Evolutionary conservation across 2,113 vertebrate species (phyloP).

Genomic region (Turdus rufiventris): DNA sequence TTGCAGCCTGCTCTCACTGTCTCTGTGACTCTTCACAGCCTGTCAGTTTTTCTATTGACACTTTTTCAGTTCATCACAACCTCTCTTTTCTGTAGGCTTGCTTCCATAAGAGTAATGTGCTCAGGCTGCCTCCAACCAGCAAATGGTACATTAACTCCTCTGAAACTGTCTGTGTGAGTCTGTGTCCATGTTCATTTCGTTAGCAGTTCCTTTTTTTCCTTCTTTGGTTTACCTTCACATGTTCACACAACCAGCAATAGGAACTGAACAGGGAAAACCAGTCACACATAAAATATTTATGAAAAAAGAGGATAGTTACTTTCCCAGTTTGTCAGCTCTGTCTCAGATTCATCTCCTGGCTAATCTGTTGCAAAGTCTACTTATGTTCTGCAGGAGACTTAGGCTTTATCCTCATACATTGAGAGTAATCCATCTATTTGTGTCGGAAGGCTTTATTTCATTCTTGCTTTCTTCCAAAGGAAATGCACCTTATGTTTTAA

Average conservation of each 20-base stretch:
- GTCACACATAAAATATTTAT: neutral
- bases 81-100: conserved; percentile 7
- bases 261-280: neutral
- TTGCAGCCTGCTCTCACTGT: conserved; percentile 42
- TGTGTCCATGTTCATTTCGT: neutral
- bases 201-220: conserved; percentile 1
- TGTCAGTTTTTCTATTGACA: conserved; percentile 57
- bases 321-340: neutral
- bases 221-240: conserved; percentile 14
- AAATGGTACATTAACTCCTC: neutral
- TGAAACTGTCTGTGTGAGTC: neutral
- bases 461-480: neutral
- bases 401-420: neutral
- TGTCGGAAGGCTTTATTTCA: neutral
- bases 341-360: conserved; percentile 7
- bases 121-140: neutral
- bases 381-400: conserved; percentile 4
- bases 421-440: conserved; percentile 6
- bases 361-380: conserved; percentile 35
- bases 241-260: neutral
- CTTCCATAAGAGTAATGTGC: neutral
- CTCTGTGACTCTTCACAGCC: conserved; percentile 57
- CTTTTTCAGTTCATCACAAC: conserved; percentile 41
- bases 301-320: neutral
- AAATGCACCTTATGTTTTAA: neutral